Base-by-base conservation (phyloP, 2,113 vertebrate genomes). In the Smithornis capensis region DNA sequence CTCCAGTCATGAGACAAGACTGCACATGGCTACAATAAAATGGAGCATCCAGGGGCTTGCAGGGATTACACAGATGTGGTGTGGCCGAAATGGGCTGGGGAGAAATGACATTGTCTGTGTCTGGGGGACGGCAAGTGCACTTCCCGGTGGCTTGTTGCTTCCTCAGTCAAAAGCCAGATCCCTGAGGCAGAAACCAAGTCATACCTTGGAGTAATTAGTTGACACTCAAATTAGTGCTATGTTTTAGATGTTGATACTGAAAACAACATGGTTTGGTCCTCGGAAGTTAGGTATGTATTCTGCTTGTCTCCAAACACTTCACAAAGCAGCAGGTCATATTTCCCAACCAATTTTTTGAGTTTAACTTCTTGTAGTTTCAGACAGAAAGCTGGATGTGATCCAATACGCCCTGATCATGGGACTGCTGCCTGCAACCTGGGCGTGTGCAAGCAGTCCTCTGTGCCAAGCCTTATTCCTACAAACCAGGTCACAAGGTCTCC, bases 371-470 rank as follows among this genome's bases (percentile, higher is more conserved):
- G 63, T 14, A 68, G 29, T 44, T 60, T 59, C 0, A 3, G 62
- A 19, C 19, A 55, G 80, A 60, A 81, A 55, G 38, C 35, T 89
- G 89, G 64, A 55, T 4, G 7, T 49, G 50, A 50, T 44, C 59
- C 1, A 0, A 14, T 1, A 25, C 1, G 0, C 40, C 71, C 29
- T 33, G 3, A 37, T 82, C 4, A 0, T 0, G 2, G 56, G 63
- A 52, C 64, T n/a, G 68, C 63, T 19, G 10, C 31, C 83, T 44
- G 45, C 60, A 57, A 5, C 17, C 42, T 5, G 52, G 33, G 64
- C 1, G 1, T 40, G 29, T 49, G 19, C 0, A 1, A 88, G 63
- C 3, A 15, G 17, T 4, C 50, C 59, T 22, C 6, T 7, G 47
- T 9, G 59, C 88, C 75, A 29, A 90, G 44, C 22, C 40, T 18